Evolutionary conservation across 2,888 invertebrate species (phyloP).

Genomic region (Ectemnius continuus): DNA sequence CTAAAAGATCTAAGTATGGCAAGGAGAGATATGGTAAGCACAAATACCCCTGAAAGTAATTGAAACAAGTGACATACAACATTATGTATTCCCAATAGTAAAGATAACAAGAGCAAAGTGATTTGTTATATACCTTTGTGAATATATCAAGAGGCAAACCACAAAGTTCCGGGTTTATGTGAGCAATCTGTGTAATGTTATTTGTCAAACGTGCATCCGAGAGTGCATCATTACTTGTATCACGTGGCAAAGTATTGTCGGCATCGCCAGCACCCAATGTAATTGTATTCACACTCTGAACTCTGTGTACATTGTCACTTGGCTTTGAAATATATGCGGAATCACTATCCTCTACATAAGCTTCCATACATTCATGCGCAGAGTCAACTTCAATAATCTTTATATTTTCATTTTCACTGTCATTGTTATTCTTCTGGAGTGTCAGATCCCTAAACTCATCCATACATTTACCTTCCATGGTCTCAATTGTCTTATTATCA

Average conservation of each 20-base stretch:
- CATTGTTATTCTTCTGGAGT: slow-evolving; percentile 65
- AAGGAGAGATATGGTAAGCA: slow-evolving; percentile 97
- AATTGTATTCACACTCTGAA: slow-evolving; percentile 72
- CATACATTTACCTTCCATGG: slow-evolving; percentile 72
- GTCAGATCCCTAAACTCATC: slow-evolving; percentile 60
- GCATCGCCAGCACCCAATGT: slow-evolving; percentile 74
- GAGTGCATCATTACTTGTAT: slow-evolving; percentile 84
- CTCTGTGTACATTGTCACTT: slow-evolving; percentile 70
- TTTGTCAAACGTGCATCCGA: slow-evolving; percentile 81
- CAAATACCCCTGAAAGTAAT: slow-evolving; percentile 85
- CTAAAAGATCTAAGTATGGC: slow-evolving; percentile 94
- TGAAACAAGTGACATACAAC: neutral
- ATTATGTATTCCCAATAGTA: too few species aligned
- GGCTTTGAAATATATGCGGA: slow-evolving; percentile 59
- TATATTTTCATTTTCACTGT: slow-evolving; percentile 57
- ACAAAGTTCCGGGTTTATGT: slow-evolving; percentile 85
- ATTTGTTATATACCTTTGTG: slow-evolving; percentile 81
- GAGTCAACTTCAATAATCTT: slow-evolving; percentile 69
- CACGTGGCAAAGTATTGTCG: slow-evolving; percentile 82
- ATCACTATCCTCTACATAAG: slow-evolving; percentile 52
- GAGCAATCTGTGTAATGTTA: slow-evolving; percentile 82
- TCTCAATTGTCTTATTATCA: slow-evolving; percentile 71
- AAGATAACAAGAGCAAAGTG: too few species aligned
- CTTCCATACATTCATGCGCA: slow-evolving; percentile 59
- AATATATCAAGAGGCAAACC: slow-evolving; percentile 94